Percentiles rank a stretch among this genome's conserved stretches.
Evolutionary conservation across 2,797 vertebrate species (phyloP).

Genomic region (Pteropus rufus): DNA sequence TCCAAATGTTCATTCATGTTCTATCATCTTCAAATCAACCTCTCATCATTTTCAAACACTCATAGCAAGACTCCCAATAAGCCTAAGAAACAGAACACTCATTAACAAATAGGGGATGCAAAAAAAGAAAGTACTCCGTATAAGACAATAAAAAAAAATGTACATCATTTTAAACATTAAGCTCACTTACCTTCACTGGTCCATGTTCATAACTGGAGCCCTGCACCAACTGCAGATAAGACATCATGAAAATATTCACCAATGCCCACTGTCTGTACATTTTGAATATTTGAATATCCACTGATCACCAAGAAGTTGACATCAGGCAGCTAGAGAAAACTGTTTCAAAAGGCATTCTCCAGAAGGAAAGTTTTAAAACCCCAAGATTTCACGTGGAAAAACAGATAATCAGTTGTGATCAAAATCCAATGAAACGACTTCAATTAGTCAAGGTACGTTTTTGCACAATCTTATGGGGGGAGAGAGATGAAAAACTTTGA

Average conservation of each 20-base stretch:
- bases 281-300: constrained; percentile 78
- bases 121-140: background rate
- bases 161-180: constrained; percentile 36
- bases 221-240: constrained; percentile 80
- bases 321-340: constrained; percentile 73
- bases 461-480: constrained; percentile 53
- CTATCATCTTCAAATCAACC: background rate
- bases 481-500: constrained; percentile 54
- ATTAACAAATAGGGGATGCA: background rate
- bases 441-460: constrained; percentile 71
- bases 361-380: constrained; percentile 66
- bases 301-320: constrained; percentile 75
- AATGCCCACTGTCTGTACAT: constrained; percentile 83
- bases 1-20: background rate
- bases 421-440: constrained; percentile 71
- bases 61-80: background rate
- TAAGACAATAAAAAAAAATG: constrained; percentile 29
- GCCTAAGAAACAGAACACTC: background rate
- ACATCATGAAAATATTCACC: constrained; percentile 83
- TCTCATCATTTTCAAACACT: background rate
- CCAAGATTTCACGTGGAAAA: constrained; percentile 63
- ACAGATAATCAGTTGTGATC: constrained; percentile 64
- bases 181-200: constrained; percentile 82
- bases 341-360: constrained; percentile 81
- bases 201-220: constrained; percentile 80